Conservation (phyloP, 37 sponge, comb jelly and placozoan genomes). For the Spongilla lacustris region DNA sequence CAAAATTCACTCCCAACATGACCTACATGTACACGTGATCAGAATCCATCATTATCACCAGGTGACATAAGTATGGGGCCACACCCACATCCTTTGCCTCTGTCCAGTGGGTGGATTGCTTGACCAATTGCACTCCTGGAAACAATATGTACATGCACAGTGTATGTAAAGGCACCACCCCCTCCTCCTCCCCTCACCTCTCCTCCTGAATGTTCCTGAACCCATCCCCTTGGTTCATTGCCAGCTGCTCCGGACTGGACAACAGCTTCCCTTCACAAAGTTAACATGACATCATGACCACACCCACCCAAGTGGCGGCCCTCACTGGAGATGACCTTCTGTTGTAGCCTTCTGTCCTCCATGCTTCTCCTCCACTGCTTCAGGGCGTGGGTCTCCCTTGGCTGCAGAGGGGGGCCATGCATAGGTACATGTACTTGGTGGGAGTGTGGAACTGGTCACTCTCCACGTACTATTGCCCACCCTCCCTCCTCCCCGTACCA, state of each 20-base stretch:
- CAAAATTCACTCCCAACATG: no score
- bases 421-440: not conserved
- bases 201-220: slow-evolving; percentile 77
- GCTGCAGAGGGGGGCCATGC: slow-evolving; percentile 1
- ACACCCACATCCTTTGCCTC: slow-evolving; percentile 91
- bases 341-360: slow-evolving; percentile 66
- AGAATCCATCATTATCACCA: no score
- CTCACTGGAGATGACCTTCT: slow-evolving; percentile 54
- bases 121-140: slow-evolving; percentile 76
- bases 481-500: not conserved
- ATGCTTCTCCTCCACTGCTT: slow-evolving; percentile 72
- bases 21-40: no score
- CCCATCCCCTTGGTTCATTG: slow-evolving; percentile 83
- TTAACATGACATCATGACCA: not conserved
- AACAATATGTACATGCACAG: not conserved
- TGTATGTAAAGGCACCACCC: not conserved
- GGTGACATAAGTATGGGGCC: no score
- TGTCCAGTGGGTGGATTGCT: slow-evolving; percentile 80
- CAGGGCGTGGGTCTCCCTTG: slow-evolving; percentile 76
- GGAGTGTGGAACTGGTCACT: no score
- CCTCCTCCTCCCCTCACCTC: slow-evolving; percentile 29
- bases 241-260: slow-evolving; percentile 44
- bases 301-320: no score
- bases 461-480: no score
- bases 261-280: not conserved